Percentiles rank a stretch among this genome's conserved stretches.
These are phyloP conservation scores for Amphiprion clarkii DNA, from an alignment of 2,797 vertebrate genomes.

Conservation along the genomic window DNA sequence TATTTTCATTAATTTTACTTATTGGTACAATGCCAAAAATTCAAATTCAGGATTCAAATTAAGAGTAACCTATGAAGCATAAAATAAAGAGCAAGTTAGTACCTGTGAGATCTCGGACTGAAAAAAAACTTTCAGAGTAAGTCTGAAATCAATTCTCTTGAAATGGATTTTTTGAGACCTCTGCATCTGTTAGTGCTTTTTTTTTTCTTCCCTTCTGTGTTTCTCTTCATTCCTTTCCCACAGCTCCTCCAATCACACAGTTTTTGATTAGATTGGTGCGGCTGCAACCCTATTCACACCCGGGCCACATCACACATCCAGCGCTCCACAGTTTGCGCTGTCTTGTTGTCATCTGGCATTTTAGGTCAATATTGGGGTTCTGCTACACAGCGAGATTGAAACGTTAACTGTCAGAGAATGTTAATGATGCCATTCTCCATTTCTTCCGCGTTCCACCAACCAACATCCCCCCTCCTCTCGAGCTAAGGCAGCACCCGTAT, in stretches of 20 bases:
- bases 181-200: conserved; percentile 29
- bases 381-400: conserved; percentile 78
- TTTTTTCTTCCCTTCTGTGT: background rate
- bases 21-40: too few relatives aligned
- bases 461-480: background rate
- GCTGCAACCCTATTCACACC: conserved; percentile 45
- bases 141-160: conserved; percentile 28
- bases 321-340: conserved; percentile 6
- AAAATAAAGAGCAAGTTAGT: too few relatives aligned
- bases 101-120: too few relatives aligned
- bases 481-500: conserved; percentile 33
- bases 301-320: conserved; percentile 57
- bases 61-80: too few relatives aligned
- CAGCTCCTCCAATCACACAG: conserved; percentile 62
- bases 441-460: conserved; percentile 31
- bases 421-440: conserved; percentile 83
- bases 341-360: conserved; percentile 74
- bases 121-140: conserved; percentile 5
- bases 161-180: conserved; percentile 16
- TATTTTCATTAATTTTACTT: too few relatives aligned
- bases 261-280: conserved; percentile 74
- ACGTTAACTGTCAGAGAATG: conserved; percentile 84
- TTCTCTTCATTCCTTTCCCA: conserved; percentile 32
- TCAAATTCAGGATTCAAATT: background rate
- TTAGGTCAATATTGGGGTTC: conserved; percentile 74